A percentile compares a stretch with the other conserved stretches of the same genome.
Evolutionary conservation across 2,797 vertebrate species (phyloP).

Genomic region (Rallus crepitans): DNA sequence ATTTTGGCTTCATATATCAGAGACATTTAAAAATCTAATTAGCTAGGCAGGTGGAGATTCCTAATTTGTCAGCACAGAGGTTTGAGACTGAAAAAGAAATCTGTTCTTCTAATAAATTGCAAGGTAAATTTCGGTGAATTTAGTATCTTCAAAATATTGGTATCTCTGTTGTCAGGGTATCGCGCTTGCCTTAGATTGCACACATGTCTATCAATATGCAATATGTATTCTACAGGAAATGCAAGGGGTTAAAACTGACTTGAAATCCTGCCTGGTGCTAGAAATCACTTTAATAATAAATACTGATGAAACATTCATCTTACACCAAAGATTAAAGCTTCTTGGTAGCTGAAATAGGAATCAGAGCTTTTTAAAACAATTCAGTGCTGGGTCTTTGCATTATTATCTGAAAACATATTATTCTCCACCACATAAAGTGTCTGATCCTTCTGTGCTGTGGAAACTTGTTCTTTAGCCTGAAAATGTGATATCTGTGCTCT

Average conservation of each 20-base stretch:
- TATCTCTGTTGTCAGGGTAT: background rate
- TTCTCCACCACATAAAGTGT: background rate
- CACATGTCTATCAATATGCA: background rate
- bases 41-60: background rate
- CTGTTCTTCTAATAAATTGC: background rate
- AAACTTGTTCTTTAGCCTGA: background rate
- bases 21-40: background rate
- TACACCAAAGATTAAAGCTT: background rate
- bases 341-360: background rate
- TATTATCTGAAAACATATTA: background rate
- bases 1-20: background rate
- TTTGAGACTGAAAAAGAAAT: background rate
- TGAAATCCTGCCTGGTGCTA: background rate
- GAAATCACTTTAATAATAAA: slow-evolving; percentile 1
- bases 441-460: background rate
- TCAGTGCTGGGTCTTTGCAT: background rate
- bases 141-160: background rate
- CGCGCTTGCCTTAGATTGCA: background rate
- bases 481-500: background rate
- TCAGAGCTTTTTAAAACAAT: background rate
- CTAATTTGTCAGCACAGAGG: background rate
- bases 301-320: background rate
- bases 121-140: background rate
- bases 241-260: background rate
- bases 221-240: background rate